These are phyloP conservation scores for Gymnoscopelus microlampas DNA, from an alignment of 2,797 vertebrate genomes.

Conservation along the genomic window DNA sequence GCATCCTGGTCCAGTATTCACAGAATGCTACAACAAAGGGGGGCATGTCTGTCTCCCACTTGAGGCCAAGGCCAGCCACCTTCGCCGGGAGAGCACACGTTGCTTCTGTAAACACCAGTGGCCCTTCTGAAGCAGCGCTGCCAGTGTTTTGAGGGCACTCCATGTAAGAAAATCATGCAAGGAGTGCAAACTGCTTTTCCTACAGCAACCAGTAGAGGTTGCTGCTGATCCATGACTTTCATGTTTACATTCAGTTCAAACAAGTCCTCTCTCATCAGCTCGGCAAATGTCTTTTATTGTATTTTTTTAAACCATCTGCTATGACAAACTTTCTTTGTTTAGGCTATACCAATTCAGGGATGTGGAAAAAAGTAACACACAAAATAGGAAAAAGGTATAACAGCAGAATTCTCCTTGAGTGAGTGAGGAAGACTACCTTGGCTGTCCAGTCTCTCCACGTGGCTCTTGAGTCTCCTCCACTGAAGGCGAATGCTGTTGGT, in stretches of 20 bases:
- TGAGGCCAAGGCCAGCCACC: no score
- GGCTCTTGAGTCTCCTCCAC: slow-evolving; percentile 94
- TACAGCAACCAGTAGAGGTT: slow-evolving; percentile 10
- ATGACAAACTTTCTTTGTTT: neutral
- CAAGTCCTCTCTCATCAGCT: neutral
- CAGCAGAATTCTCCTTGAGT: no score
- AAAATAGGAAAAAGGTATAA: no score
- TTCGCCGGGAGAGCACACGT: no score
- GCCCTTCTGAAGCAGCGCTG: no score
- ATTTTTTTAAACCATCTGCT: neutral
- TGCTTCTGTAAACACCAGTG: no score
- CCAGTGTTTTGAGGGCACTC: no score
- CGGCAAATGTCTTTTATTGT: neutral
- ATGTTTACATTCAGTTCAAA: neutral
- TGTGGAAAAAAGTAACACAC: neutral
- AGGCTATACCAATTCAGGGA: neutral
- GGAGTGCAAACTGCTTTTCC: neutral
- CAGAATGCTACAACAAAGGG: no score
- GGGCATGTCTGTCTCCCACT: no score
- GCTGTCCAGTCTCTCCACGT: slow-evolving; percentile 93
- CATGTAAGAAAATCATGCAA: neutral
- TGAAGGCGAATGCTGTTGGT: slow-evolving; percentile 95
- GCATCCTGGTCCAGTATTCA: no score
- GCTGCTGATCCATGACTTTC: neutral
- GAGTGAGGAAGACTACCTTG: slow-evolving; percentile 82